phyloP scores from a whole-genome alignment of 2,113 vertebrate species.

The Eulemur macaco region DNA sequence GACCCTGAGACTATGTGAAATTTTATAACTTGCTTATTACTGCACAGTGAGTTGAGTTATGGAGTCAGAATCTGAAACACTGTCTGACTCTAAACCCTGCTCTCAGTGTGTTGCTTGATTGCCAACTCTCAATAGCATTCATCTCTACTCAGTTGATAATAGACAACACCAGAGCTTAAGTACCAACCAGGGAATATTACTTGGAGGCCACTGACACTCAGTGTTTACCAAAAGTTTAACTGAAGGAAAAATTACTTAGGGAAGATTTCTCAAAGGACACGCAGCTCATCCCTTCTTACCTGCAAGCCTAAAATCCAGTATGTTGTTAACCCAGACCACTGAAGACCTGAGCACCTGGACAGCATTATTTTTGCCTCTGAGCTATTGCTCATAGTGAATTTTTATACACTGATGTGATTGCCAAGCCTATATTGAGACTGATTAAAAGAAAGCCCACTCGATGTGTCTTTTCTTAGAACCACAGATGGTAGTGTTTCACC shows the following conservation, averaged over 20 bases:
- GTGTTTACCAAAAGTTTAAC: slow-evolving; percentile 1
- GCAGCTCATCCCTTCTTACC: neutral
- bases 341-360: neutral
- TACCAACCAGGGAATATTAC: neutral
- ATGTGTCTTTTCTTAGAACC: neutral
- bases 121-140: neutral
- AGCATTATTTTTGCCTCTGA: neutral
- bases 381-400: neutral
- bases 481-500: neutral
- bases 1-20: neutral
- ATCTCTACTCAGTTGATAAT: neutral
- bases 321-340: neutral
- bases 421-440: neutral
- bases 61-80: neutral
- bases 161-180: neutral
- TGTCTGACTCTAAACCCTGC: neutral
- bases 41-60: neutral
- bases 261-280: neutral
- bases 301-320: neutral
- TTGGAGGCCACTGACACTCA: neutral
- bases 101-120: neutral
- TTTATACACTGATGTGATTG: neutral
- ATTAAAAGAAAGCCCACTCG: neutral
- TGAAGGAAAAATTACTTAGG: neutral
- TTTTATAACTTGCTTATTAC: neutral